Evolutionary conservation across 2,797 vertebrate species (phyloP).

Genomic region (Yasuhikotakia modesta): DNA sequence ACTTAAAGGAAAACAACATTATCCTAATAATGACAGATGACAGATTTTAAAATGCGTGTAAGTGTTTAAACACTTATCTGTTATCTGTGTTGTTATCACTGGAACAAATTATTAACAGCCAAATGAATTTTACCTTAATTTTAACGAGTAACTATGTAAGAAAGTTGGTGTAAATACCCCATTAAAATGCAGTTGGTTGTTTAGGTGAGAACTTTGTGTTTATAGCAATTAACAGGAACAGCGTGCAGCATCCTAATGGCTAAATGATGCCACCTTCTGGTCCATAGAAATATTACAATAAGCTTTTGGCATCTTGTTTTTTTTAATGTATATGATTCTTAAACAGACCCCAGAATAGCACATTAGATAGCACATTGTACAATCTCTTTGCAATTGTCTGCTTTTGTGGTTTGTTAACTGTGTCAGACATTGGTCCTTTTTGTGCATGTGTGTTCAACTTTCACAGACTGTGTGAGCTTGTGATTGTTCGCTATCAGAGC

Average conservation of each 20-base stretch:
- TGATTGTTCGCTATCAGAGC: constrained; percentile 16
- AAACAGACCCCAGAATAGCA: too few species aligned
- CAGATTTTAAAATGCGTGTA: neutral
- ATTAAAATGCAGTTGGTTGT: constrained; percentile 5
- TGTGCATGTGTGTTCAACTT: neutral
- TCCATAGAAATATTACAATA: neutral
- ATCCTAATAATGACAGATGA: too few species aligned
- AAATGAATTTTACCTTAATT: constrained; percentile 22
- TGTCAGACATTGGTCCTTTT: neutral
- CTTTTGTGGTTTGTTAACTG: constrained; percentile 36
- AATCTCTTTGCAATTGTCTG: too few species aligned
- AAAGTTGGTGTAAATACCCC: constrained; percentile 17
- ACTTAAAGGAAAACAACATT: too few species aligned
- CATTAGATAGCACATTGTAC: too few species aligned
- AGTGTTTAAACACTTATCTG: neutral
- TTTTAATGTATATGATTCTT: too few species aligned
- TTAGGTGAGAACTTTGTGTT: neutral
- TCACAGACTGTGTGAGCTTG: neutral
- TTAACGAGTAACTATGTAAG: constrained; percentile 14
- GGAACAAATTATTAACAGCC: constrained; percentile 29
- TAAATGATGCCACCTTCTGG: neutral
- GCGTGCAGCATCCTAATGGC: too few species aligned
- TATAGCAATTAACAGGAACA: too few species aligned
- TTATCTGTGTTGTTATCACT: neutral
- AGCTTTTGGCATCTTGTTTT: too few species aligned